Evolutionary conservation across 2,113 vertebrate species (phyloP), one percentile per base, ranked within the genome.

Genomic region (Brachypodius melanocephalos): DNA sequence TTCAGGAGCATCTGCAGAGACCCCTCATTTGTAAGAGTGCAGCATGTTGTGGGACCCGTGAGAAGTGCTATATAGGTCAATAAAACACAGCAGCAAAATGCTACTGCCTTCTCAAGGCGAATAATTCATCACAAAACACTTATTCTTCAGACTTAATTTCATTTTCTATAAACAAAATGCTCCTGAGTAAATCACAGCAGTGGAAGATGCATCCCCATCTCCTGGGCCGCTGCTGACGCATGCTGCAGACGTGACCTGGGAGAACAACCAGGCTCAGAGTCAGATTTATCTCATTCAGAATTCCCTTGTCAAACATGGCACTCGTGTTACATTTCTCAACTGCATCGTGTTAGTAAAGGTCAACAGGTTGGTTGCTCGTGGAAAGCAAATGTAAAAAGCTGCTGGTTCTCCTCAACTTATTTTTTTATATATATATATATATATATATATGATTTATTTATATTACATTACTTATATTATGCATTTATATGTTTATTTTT

Each of bases 31-130:
- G 90, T 83, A 90, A 83, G 28, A 43, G 26, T 2, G 0, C 82
- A 40, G 65, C 2, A 0, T 63, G 63, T 73, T 69, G 67, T n/a
- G 67, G 36, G 93, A 40, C 88, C 67, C 4, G 0, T 31, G 67
- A 92, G 85, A 67, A 79, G 81, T 26, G 72, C 85, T 88, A 61
- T 87, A 68, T 71, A 86, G 85, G 94, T 88, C 90, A 94, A 91
- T 91, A 93, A 94, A 95, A 93, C 61, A 62, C 9, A 91, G 82
- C 88, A 84, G 73, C 88, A 93, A 96, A 96, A 96, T 80, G 85
- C 61, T 74, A 17, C 68, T 2, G 1, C 78, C 91, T 96, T 79
- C 91, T 95, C 67, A 45, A 69, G 82, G 88, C 84, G 36, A 93
- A 90, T 94, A 88, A 93, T 91, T 94, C 87, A 84, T 85, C 46